A percentile compares a stretch with the other conserved stretches of the same genome.
These are phyloP conservation scores for Cabera pusaria DNA, from an alignment of 2,888 invertebrate genomes.

Conservation along the genomic window DNA sequence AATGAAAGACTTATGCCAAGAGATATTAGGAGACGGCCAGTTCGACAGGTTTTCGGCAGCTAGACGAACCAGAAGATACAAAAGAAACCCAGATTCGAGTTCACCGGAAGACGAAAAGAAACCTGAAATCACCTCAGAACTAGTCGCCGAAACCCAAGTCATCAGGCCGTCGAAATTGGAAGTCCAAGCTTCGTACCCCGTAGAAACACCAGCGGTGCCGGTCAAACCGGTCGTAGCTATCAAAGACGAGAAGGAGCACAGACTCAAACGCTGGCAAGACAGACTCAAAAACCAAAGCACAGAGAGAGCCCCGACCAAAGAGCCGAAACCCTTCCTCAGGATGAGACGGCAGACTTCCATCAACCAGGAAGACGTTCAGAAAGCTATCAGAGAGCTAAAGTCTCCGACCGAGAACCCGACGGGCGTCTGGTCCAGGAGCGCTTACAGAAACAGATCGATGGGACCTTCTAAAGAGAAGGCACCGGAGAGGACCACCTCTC, in stretches of 20 bases:
- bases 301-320: constrained; percentile 72
- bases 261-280: constrained; percentile 88
- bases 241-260: constrained; percentile 82
- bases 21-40: constrained; percentile 88
- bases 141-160: constrained; percentile 81
- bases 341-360: constrained; percentile 87
- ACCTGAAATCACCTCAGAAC: constrained; percentile 61
- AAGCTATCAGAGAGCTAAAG: constrained; percentile 86
- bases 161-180: constrained; percentile 78
- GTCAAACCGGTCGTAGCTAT: constrained; percentile 62
- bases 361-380: constrained; percentile 87
- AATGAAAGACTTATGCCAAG: constrained; percentile 75
- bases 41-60: constrained; percentile 93
- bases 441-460: constrained; percentile 60
- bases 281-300: constrained; percentile 84
- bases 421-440: constrained; percentile 83
- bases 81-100: constrained; percentile 84
- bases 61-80: constrained; percentile 91
- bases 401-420: constrained; percentile 85
- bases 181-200: constrained; percentile 78
- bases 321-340: constrained; percentile 73
- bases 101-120: constrained; percentile 83
- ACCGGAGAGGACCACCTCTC: constrained; percentile 64
- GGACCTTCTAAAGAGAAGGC: constrained; percentile 47
- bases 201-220: constrained; percentile 60